Base-by-base conservation (phyloP, 2,113 vertebrate species). In the Parus major region DNA sequence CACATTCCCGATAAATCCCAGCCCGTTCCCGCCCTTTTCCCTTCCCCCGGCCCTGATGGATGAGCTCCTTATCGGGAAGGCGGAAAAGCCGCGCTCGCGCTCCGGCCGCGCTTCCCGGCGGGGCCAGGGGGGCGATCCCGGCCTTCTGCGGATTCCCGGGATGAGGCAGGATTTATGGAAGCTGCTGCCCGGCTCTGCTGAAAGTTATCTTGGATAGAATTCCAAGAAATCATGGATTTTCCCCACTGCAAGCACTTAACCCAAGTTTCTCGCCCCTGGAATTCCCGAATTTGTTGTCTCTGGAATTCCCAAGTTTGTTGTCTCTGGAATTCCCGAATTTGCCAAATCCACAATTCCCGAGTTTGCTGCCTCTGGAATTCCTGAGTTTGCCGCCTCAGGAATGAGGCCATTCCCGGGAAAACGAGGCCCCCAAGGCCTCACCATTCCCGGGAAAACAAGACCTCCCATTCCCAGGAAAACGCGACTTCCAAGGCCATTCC, bases 61-160 rank as follows among this genome's bases (percentile, higher is more conserved):
- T 96, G 94, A 91, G 88, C 20, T 96, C 96, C 95, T 93, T 96
- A 89, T 96, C 88, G 55, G 92, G 72, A 92, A 84, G 90, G 39
- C 56, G 94, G 76, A 75, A 93, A 96, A 77, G 64, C 49, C 11
- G 76, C 28, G 91, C 89, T 72, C 68, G 29, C 63, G 88, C 78
- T 66, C 83, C 65, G 50, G 92, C 90, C 61, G 88, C 41, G 14
- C 72, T 86, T 84, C 84, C 92, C 68, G 3, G 57, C 78, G 42
- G 42, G 42, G 42, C 14, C 42, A 39, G 27, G 28, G 15, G 44
- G 82, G 47, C 4, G 83, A 84, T 76, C 82, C 69, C 13, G 17
- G 66, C 4, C 1, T 6, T 21, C 50, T 0, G 42, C 1, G 3
- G 15, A 3, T 79, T 66, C 53, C 85, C 55, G 12, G 1, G 4